Evolutionary conservation across 2,113 vertebrate genomes (phyloP).

Genomic region (Scortum barcoo): DNA sequence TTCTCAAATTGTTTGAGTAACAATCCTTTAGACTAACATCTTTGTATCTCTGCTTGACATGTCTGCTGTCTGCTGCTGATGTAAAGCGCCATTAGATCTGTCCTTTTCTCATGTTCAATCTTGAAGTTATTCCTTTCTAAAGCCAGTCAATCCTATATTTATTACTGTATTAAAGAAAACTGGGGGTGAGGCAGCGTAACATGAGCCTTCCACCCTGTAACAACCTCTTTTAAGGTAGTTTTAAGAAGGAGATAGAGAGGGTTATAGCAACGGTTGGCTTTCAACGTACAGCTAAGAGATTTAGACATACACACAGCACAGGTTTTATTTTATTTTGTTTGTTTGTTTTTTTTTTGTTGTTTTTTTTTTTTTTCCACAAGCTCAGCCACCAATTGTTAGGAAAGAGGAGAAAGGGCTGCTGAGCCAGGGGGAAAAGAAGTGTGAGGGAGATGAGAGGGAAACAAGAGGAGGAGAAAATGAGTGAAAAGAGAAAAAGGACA

Average conservation of each 20-base stretch:
- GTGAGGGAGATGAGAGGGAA: background rate
- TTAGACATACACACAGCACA: conserved; percentile 18
- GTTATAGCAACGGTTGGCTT: conserved; percentile 25
- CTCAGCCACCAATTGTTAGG: background rate
- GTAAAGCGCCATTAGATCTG: background rate
- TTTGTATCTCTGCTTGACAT: conserved; percentile 16
- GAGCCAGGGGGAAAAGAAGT: background rate
- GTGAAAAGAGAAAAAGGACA: background rate
- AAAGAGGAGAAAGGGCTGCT: background rate
- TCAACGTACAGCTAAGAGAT: conserved; percentile 31
- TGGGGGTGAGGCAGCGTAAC: conserved; percentile 3
- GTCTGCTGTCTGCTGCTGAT: conserved; percentile 19
- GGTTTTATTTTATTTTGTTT: no score
- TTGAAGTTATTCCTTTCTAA: conserved; percentile 17
- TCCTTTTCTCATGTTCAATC: conserved; percentile 3
- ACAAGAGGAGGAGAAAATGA: conserved; percentile 4
- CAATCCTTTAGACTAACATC: background rate
- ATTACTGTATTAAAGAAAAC: conserved; percentile 22
- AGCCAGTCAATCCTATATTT: conserved; percentile 23
- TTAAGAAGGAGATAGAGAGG: conserved; percentile 18
- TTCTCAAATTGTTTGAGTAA: background rate
- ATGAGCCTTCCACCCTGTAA: conserved; percentile 9
- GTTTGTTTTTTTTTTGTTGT: conserved; percentile 7
- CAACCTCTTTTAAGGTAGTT: conserved; percentile 18
- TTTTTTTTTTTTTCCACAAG: conserved; percentile 19